Conservation (phyloP, 2,888 invertebrate genomes). For the Amiota minor region DNA sequence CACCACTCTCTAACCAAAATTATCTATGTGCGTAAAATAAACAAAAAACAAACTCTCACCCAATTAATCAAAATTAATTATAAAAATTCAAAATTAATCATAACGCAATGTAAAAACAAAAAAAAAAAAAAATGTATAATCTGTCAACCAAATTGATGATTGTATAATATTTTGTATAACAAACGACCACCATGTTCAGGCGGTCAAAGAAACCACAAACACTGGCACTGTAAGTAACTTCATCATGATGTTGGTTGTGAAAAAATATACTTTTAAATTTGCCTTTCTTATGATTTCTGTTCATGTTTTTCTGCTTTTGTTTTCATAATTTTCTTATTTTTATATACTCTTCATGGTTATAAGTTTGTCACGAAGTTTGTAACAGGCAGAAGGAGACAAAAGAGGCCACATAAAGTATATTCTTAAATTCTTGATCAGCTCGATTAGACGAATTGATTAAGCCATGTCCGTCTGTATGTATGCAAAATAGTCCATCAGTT, state of each 20-base stretch:
- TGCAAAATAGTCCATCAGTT: too few species aligned
- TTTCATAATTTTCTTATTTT: slow-evolving; percentile 32
- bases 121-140: too few species aligned
- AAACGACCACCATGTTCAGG: slow-evolving; percentile 72
- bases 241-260: slow-evolving; percentile 42
- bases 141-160: slow-evolving; percentile 32
- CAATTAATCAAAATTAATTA: slow-evolving; percentile 47
- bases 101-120: slow-evolving; percentile 33
- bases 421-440: too few species aligned
- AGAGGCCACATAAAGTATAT: too few species aligned
- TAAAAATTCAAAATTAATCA: slow-evolving; percentile 49
- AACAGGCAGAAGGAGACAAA: too few species aligned
- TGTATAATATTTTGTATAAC: slow-evolving; percentile 25
- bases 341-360: too few species aligned
- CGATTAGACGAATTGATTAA: too few species aligned
- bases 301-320: too few species aligned
- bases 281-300: slow-evolving; percentile 19
- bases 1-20: slow-evolving; percentile 14
- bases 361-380: too few species aligned
- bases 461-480: too few species aligned
- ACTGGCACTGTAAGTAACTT: slow-evolving; percentile 79
- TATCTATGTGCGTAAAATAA: slow-evolving; percentile 14
- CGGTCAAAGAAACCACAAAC: slow-evolving; percentile 82
- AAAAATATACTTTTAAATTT: slow-evolving; percentile 37
- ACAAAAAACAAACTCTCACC: neutral